phyloP scores from a whole-genome alignment of 2,888 invertebrate species.

The Ophonus ardosiacus region DNA sequence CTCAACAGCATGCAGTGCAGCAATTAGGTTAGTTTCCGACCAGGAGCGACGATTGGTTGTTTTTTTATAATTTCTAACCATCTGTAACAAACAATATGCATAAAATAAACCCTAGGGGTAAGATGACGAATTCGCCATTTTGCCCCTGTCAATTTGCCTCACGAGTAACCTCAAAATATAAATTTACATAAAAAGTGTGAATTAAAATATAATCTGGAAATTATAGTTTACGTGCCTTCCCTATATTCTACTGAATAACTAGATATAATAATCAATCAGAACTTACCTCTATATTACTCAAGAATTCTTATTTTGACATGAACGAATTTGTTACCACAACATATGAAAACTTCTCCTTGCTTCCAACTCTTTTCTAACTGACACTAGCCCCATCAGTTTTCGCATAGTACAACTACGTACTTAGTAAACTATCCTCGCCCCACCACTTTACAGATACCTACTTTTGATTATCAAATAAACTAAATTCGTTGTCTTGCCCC shows the following conservation, averaged over 20 bases:
- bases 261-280: not conserved
- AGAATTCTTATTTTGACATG: not conserved
- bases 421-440: not conserved
- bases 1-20: constrained; percentile 64
- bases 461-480: not conserved
- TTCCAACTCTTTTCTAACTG: not conserved
- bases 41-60: too few species aligned
- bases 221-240: too few species aligned
- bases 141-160: too few species aligned
- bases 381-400: not conserved
- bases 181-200: too few species aligned
- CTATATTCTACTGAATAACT: not conserved
- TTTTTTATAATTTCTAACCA: constrained; percentile 64
- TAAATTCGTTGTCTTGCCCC: not conserved
- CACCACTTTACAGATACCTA: not conserved
- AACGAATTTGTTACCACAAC: not conserved
- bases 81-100: constrained; percentile 56
- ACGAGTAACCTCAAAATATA: too few species aligned
- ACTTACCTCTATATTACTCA: not conserved
- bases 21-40: constrained; percentile 65
- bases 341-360: not conserved
- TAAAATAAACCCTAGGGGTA: not conserved
- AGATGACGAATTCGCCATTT: not conserved
- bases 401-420: not conserved
- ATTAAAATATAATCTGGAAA: too few species aligned